These are phyloP conservation scores for Toxotes chatareus DNA, from an alignment of 2,113 vertebrate species.

Conservation along the genomic window DNA sequence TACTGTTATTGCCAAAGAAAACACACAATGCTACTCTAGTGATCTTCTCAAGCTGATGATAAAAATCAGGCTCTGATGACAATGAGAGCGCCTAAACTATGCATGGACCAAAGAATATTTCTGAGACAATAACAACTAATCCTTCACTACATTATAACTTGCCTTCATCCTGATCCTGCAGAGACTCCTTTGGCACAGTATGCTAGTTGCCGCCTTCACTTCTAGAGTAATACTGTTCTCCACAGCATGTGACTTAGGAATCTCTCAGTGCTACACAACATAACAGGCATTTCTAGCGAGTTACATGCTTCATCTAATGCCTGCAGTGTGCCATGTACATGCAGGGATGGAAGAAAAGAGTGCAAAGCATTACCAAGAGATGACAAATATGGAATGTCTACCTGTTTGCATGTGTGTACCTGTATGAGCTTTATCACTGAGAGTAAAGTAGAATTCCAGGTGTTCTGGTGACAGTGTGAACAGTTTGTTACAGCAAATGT, in stretches of 20 bases:
- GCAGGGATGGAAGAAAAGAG: background rate
- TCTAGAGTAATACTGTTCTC: constrained; percentile 6
- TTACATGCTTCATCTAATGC: constrained; percentile 28
- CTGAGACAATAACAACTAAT: background rate
- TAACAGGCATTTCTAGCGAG: constrained; percentile 65
- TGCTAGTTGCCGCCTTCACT: background rate
- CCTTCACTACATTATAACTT: background rate
- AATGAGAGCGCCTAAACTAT: background rate
- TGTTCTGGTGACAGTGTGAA: background rate
- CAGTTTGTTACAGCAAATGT: constrained; percentile 7
- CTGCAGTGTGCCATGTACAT: background rate
- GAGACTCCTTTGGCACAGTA: background rate
- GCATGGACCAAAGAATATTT: background rate
- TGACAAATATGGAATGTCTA: background rate
- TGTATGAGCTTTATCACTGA: background rate
- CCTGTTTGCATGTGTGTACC: background rate
- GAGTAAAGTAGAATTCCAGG: background rate
- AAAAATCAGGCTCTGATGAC: constrained; percentile 1
- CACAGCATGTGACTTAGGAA: constrained; percentile 69
- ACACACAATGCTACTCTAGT: constrained; percentile 15
- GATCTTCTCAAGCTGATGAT: background rate
- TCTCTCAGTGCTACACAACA: constrained; percentile 69
- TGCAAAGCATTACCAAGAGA: background rate
- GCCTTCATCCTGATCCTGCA: background rate
- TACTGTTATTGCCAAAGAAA: constrained; percentile 17